Evolutionary conservation across 2,888 invertebrate genomes (phyloP), one percentile per base, ranked within the genome.

Genomic region (Antitype chi): DNA sequence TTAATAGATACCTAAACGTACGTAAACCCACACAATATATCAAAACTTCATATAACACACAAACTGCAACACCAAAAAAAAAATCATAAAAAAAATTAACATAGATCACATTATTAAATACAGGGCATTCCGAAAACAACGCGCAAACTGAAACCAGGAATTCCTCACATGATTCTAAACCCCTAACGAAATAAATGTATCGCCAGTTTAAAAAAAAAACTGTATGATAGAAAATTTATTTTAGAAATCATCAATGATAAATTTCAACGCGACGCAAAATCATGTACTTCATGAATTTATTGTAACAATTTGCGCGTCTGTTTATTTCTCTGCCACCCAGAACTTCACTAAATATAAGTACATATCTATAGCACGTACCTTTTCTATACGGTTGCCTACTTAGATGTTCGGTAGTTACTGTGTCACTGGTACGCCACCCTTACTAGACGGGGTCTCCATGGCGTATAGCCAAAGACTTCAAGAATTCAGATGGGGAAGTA

Each of bases 381-480:
- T 60, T 25, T 4, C 1, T 70, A 70, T 57, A 64, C 78, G 73
- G 70, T 81, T 70, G 70, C n/a, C 38, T 64, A 72, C 20, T 28
- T 32, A 71, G 73, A 83, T 66, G 87, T 67, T 53, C 68, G 6
- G 32, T 60, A 78, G 83, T 71, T 55, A 83, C 83, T 83, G 83
- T 83, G 60, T 69, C 68, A 38, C 23, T 60, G 5, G 57, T 59
- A 57, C 78, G 70, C 84, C 71, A 71, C 83, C 86, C 84, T 64
- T 55, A n/a, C 52, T n/a, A 52, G 60, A 83, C 64, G 74, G 86
- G 71, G 82, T 43, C 43, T 68, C 77, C 62, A 82, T 85, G 82
- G 86, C 86, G 63, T 62, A 47, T 53, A 66, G 70, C 68, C 83
- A 86, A 84, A 83, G 84, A 83, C 28, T 74, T 5, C 32, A 52